Evolutionary conservation across 2,888 invertebrate species (phyloP).

Genomic region (Acleris laterana): DNA sequence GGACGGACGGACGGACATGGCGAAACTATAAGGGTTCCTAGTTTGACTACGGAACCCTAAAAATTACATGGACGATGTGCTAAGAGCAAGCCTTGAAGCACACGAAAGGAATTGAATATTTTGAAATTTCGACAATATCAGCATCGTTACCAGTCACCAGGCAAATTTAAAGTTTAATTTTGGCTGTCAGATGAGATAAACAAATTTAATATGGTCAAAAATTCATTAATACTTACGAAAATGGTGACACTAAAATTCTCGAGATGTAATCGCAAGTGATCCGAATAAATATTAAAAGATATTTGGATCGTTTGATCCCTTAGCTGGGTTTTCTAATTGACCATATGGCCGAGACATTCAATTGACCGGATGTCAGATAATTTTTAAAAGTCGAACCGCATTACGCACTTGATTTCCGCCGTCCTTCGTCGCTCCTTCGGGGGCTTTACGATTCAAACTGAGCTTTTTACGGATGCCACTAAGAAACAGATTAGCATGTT

Average conservation of each 20-base stretch:
- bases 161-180: slow-evolving; percentile 15
- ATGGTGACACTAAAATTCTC: slow-evolving; percentile 21
- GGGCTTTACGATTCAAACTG: slow-evolving; percentile 15
- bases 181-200: slow-evolving; percentile 29
- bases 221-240: slow-evolving; percentile 27
- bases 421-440: slow-evolving; percentile 52
- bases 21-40: no score
- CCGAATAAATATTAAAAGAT: slow-evolving; percentile 26
- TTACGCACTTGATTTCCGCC: slow-evolving; percentile 71
- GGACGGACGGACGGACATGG: no score
- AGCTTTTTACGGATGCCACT: slow-evolving; percentile 9
- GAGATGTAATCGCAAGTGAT: slow-evolving; percentile 35
- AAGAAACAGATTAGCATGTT: slow-evolving; percentile 25
- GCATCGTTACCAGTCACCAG: no score
- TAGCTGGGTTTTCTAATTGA: slow-evolving; percentile 45
- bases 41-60: no score
- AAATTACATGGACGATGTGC: background rate
- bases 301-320: slow-evolving; percentile 18
- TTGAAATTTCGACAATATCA: background rate
- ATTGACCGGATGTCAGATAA: slow-evolving; percentile 66
- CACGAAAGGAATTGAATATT: background rate
- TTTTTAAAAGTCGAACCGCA: slow-evolving; percentile 71
- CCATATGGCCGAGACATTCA: slow-evolving; percentile 50
- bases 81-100: background rate
- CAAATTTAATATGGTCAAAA: slow-evolving; percentile 29